Conservation (phyloP, 2,113 vertebrate species). For the Plecturocebus donacophilus region DNA sequence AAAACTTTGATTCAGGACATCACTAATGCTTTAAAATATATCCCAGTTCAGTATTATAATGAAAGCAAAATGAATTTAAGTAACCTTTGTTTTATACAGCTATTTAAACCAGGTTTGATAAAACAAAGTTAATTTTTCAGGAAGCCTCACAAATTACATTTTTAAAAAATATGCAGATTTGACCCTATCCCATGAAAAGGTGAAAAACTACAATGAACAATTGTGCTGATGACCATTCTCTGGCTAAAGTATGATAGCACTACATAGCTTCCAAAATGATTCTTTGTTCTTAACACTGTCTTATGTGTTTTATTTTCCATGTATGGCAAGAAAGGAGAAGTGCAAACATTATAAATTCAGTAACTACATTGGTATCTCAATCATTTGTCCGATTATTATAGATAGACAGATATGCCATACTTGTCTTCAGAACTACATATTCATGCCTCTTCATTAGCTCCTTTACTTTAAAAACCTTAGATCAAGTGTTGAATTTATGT, state of each 20-base stretch:
- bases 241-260: not conserved
- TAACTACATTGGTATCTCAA: not conserved
- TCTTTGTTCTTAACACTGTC: not conserved
- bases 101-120: not conserved
- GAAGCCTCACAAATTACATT: not conserved
- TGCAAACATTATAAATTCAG: not conserved
- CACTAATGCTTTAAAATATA: not conserved
- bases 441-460: not conserved
- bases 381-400: no score
- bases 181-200: not conserved
- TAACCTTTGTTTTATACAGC: not conserved
- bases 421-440: no score
- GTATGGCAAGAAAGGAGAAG: not conserved
- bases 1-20: not conserved
- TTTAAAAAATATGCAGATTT: not conserved
- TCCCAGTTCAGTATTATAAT: not conserved
- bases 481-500: not conserved
- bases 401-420: no score
- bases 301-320: slow-evolving; percentile 13
- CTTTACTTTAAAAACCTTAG: not conserved
- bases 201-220: not conserved
- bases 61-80: not conserved
- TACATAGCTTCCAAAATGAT: not conserved
- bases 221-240: not conserved
- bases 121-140: slow-evolving; percentile 10